Conservation (phyloP, 2,888 invertebrate species). For the Osmoderma eremita region DNA sequence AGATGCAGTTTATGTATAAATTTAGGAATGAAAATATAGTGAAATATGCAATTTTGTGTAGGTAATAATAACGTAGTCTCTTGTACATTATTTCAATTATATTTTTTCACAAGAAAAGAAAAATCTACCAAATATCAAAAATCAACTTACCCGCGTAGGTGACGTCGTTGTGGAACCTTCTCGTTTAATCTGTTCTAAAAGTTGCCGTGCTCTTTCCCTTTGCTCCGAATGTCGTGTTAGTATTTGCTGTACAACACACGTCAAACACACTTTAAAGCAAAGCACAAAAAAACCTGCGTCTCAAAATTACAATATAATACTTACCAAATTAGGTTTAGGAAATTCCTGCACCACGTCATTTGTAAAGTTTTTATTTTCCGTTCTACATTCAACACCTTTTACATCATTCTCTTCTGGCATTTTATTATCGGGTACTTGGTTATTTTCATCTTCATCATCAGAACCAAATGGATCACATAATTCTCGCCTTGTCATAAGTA, state of each 20-base stretch:
- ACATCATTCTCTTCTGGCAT: slow-evolving; percentile 53
- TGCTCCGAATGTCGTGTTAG: slow-evolving; percentile 85
- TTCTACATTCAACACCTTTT: slow-evolving; percentile 26
- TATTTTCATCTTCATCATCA: slow-evolving; percentile 76
- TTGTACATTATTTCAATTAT: neutral
- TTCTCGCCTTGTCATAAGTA: slow-evolving; percentile 86
- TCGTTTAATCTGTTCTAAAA: slow-evolving; percentile 81
- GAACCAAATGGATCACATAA: slow-evolving; percentile 91
- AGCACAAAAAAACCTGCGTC: slow-evolving; percentile 1
- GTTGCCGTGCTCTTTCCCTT: slow-evolving; percentile 83
- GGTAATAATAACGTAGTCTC: neutral
- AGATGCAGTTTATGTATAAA: too few species aligned
- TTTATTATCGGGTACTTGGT: slow-evolving; percentile 47
- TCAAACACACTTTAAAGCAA: slow-evolving; percentile 55
- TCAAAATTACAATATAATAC: slow-evolving; percentile 44
- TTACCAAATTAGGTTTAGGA: slow-evolving; percentile 61
- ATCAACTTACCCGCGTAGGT: slow-evolving; percentile 64
- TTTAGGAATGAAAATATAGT: too few species aligned
- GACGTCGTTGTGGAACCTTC: slow-evolving; percentile 63
- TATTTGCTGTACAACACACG: slow-evolving; percentile 71
- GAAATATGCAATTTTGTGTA: neutral
- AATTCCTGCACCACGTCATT: slow-evolving; percentile 54
- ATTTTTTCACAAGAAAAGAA: neutral
- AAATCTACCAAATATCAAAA: neutral
- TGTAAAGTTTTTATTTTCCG: slow-evolving; percentile 33